These are phyloP conservation scores for Opisthocomus hoazin DNA, from an alignment of 2,113 vertebrate genomes.

Conservation along the genomic window DNA sequence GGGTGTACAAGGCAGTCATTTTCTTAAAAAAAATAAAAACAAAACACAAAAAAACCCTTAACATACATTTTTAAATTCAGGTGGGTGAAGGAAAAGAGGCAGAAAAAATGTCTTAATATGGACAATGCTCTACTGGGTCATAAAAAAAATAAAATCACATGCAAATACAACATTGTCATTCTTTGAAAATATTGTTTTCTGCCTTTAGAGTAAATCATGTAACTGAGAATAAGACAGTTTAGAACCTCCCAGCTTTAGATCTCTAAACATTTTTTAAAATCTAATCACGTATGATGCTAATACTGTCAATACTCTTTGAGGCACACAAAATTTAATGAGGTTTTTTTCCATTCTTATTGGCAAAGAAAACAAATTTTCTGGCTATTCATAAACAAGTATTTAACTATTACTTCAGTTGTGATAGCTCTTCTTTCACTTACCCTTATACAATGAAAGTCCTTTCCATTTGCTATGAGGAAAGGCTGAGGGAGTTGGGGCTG, in stretches of 20 bases:
- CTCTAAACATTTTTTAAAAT: neutral
- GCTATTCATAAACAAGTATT: neutral
- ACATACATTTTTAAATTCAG: neutral
- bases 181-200: neutral
- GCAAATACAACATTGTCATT: neutral
- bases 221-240: neutral
- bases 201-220: neutral
- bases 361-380: neutral
- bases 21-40: neutral
- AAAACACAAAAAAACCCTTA: neutral
- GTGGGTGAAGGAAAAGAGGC: neutral
- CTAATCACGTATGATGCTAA: neutral
- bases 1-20: neutral
- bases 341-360: neutral
- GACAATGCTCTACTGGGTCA: neutral
- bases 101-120: neutral
- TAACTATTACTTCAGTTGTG: neutral
- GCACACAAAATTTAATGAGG: neutral
- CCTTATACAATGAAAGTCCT: neutral
- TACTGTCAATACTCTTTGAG: neutral
- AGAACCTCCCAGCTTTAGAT: neutral
- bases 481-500: too few relatives aligned
- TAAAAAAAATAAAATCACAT: neutral
- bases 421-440: neutral
- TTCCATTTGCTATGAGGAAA: too few relatives aligned